Evolutionary conservation across 53 echinoderm and acorn worm species (phyloP), one percentile per base, ranked within the genome.

Genomic region (Apostichopus leukothele): DNA sequence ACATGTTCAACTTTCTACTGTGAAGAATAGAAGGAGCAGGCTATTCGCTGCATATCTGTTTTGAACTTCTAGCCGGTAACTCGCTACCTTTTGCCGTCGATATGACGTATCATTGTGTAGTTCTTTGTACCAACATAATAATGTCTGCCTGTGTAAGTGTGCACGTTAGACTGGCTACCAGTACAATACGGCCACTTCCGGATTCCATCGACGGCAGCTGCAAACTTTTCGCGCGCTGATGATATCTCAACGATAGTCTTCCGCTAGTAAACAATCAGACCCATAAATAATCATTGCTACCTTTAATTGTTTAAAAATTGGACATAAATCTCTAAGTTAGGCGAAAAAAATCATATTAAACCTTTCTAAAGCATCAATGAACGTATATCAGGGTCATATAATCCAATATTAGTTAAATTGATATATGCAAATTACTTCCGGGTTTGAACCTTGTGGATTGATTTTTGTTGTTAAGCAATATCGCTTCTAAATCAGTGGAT

Each of bases 371-470:
- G 63, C 16, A 63, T 63, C 63, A 11, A 13, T 39, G 11, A 13
- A 63, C 18, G 71, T 71, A 71, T 71, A 19, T 21, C 14, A 16
- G 18, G 6, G 71, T 71, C 16, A 71, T 71, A 19, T 6, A 71
- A 71, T 6, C 71, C 6, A 13, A 71, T 19, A 19, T 19, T 71
- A 71, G n/a, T n/a, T n/a, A 71, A 71, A 71, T 71, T n/a, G 6
- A 81, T 55, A 52, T 89, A 94, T 94, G 94, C 91, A 90, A 91
- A 93, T 93, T 79, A 95, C 92, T 96, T 96, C 97, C 97, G 95
- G 97, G 93, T 93, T 92, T 88, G 86, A 86, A 39, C 86, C 39
- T 27, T 67, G 86, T 52, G 81, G 81, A 81, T 81, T 53, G 81
- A 81, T 81, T 81, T 81, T 81, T 81, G 81, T 81, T 81, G 81